phyloP scores from a whole-genome alignment of 2,797 vertebrate genomes.

The Ataeniobius toweri region DNA sequence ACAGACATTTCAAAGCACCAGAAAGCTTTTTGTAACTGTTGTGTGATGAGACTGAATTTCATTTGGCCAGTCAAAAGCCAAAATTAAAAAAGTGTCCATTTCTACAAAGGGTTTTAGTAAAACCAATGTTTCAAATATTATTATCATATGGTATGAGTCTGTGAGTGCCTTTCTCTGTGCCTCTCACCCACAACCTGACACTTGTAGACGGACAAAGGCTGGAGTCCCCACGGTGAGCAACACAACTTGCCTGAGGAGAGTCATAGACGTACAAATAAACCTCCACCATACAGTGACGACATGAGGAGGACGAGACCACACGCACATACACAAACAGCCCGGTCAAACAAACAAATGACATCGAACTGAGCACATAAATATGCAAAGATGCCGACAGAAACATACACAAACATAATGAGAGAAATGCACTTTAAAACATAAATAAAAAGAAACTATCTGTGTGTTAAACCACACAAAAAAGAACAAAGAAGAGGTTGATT shows the following conservation, averaged over 20 bases:
- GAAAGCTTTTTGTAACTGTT: conserved; percentile 11
- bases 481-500: conserved; percentile 4
- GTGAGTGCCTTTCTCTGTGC: not conserved
- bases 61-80: not conserved
- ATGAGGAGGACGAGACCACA: conserved; percentile 45
- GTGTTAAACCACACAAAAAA: conserved; percentile 4
- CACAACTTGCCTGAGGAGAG: conserved; percentile 35
- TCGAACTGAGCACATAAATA: conserved; percentile 52
- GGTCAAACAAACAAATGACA: conserved; percentile 44
- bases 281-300: conserved; percentile 39
- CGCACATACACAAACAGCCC: conserved; percentile 28
- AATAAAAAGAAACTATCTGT: conserved; percentile 20
- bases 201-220: conserved; percentile 13
- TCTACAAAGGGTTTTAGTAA: not conserved
- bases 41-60: conserved; percentile 12
- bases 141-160: conserved; percentile 13
- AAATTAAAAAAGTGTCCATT: not conserved
- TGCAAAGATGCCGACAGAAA: conserved; percentile 39
- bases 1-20: conserved; percentile 12
- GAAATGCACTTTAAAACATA: conserved; percentile 22
- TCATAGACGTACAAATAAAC: conserved; percentile 65
- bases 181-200: conserved; percentile 6
- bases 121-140: conserved; percentile 1
- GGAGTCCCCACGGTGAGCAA: conserved; percentile 38
- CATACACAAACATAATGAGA: conserved; percentile 49